Base-by-base conservation (phyloP, 2,888 invertebrate species). In the Tetrapedia diversipes region DNA sequence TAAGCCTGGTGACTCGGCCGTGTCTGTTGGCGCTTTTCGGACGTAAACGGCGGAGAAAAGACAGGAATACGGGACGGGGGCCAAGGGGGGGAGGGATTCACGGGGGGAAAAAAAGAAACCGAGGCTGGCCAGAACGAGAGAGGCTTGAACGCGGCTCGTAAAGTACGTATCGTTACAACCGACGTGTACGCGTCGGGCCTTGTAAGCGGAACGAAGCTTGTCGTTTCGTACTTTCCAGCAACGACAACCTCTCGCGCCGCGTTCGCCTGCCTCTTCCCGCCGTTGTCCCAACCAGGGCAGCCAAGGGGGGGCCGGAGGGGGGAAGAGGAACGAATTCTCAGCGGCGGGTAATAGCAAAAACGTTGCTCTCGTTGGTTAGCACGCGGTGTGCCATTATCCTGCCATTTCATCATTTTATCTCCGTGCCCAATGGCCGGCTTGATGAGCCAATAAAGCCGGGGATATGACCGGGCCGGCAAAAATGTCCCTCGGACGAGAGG, bases 351-450 rank as follows among this genome's bases (percentile, higher is more conserved):
- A 79, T 83, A 69, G 74, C 69, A 79, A 77, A 83, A 83, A 77
- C 49, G 47, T 57, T 64, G 53, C 51, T 41, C 66, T 82, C 63
- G 73, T 65, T 72, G 78, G 70, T 75, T 78, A 24, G 70, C 73
- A 67, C 80, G 59, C 56, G 73, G 74, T 67, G 39, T 84, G 76
- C 80, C 84, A 84, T 84, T 84, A 84, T 82, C 84, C 84, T 69
- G 77, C 80, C 80, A 79, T 84, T 84, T 81, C 84, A 56, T 81
- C 73, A 75, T 79, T 84, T 84, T 81, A 84, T 79, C 78, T 82
- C 68, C 77, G 73, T 67, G 56, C 66, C 54, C 72, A 67, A 75
- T 60, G 76, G 49, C 41, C 61, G 24, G 69, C 14, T 76, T 76
- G 82, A 83, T 77, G 83, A 82, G 81, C 83, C 83, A 83, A 83